A percentile compares a stretch with the other conserved stretches of the same genome.
These are phyloP conservation scores for Fopius arisanus DNA, from an alignment of 1,140 invertebrate species.

Conservation along the genomic window DNA sequence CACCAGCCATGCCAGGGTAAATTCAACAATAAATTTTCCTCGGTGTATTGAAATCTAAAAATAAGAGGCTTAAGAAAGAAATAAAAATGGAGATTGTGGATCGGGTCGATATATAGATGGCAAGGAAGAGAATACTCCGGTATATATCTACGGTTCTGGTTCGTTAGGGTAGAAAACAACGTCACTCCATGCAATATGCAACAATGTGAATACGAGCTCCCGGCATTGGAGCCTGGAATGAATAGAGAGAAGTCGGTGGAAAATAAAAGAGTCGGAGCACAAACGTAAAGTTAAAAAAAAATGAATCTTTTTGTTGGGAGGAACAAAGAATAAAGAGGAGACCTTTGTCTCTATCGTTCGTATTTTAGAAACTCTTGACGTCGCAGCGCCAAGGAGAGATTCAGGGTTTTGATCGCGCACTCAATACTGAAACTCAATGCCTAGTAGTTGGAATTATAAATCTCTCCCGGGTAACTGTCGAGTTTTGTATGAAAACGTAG, in stretches of 20 bases:
- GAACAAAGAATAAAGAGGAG: slow-evolving; percentile 22
- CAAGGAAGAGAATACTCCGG: slow-evolving; percentile 23
- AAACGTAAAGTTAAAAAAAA: slow-evolving; percentile 16
- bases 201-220: slow-evolving; percentile 37
- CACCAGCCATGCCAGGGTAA: no score
- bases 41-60: not conserved
- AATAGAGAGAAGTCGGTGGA: slow-evolving; percentile 23
- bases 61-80: not conserved
- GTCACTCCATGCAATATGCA: slow-evolving; percentile 48
- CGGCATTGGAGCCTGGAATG: not conserved
- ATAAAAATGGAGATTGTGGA: not conserved
- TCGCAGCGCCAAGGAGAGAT: not conserved
- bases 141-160: slow-evolving; percentile 35
- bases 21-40: no score
- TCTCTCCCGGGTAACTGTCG: slow-evolving; percentile 1
- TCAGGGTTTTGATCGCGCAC: not conserved
- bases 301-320: not conserved
- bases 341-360: slow-evolving; percentile 32
- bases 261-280: not conserved
- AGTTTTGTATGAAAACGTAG: slow-evolving; percentile 27
- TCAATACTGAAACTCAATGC: slow-evolving; percentile 12
- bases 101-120: slow-evolving; percentile 9
- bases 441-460: slow-evolving; percentile 20
- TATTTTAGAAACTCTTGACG: slow-evolving; percentile 22
- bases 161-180: slow-evolving; percentile 47